Conservation (phyloP, 2,888 invertebrate genomes). For the Troides helena region DNA sequence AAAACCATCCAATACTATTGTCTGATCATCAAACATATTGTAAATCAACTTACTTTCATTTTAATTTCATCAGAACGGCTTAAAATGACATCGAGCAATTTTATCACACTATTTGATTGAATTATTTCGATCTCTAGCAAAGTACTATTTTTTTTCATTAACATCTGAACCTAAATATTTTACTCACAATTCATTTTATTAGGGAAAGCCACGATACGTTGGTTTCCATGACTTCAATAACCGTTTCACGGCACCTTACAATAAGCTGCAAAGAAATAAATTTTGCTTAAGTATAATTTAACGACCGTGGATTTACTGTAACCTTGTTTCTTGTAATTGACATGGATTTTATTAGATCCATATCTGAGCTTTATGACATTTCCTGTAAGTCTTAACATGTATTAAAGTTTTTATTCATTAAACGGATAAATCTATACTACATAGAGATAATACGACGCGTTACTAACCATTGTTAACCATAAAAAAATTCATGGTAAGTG, state of each 20-base stretch:
- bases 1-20: background rate
- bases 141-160: background rate
- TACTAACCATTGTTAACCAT: no score
- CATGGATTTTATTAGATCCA: background rate
- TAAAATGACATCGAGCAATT: no score
- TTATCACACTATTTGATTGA: no score
- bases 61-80: background rate
- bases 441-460: no score
- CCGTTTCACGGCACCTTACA: constrained; percentile 1
- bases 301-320: background rate
- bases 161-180: background rate
- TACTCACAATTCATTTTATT: background rate
- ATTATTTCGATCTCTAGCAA: no score
- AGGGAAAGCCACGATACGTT: background rate
- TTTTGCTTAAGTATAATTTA: background rate
- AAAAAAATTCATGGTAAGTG: no score
- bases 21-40: background rate
- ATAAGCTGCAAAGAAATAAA: constrained; percentile 2
- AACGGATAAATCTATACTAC: no score
- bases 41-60: background rate
- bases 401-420: no score
- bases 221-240: background rate
- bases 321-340: constrained; percentile 1
- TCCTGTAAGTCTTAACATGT: no score
- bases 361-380: background rate